A percentile compares a stretch with the other conserved stretches of the same genome.
These are phyloP conservation scores for Sepioteuthis lessoniana DNA, from an alignment of 2,888 invertebrate genomes.

Conservation along the genomic window DNA sequence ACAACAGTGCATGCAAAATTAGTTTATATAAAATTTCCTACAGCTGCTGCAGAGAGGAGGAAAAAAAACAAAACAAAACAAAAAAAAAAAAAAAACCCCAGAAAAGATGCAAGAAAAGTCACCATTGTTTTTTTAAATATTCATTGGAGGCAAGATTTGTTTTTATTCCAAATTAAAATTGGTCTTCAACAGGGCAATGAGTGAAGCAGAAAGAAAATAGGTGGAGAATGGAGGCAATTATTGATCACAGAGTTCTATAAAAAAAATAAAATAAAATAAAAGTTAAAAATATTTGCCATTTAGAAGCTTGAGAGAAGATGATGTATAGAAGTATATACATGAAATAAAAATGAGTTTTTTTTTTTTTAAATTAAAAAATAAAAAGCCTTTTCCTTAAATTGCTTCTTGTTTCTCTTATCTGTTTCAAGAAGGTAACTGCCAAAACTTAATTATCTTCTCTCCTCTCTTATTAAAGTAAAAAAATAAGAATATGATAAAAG, in stretches of 20 bases:
- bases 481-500: not conserved
- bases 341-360: not conserved
- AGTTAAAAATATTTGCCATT: not conserved
- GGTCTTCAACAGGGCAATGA: not conserved
- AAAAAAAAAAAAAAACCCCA: not conserved
- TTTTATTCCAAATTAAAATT: conserved; percentile 33
- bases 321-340: conserved; percentile 20
- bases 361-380: not conserved
- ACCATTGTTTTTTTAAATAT: not conserved
- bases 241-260: conserved; percentile 1
- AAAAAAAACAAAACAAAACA: no score
- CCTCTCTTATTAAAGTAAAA: not conserved
- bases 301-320: not conserved
- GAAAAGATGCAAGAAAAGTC: not conserved
- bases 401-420: not conserved
- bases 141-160: not conserved
- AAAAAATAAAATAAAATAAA: no score
- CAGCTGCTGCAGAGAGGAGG: no score
- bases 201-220: not conserved
- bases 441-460: not conserved
- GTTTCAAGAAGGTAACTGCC: not conserved
- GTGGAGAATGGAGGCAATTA: not conserved
- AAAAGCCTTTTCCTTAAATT: not conserved
- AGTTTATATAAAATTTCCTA: no score
- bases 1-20: no score